Conservation (phyloP, 2,888 invertebrate species). For the Ichneumoninae sp. region DNA sequence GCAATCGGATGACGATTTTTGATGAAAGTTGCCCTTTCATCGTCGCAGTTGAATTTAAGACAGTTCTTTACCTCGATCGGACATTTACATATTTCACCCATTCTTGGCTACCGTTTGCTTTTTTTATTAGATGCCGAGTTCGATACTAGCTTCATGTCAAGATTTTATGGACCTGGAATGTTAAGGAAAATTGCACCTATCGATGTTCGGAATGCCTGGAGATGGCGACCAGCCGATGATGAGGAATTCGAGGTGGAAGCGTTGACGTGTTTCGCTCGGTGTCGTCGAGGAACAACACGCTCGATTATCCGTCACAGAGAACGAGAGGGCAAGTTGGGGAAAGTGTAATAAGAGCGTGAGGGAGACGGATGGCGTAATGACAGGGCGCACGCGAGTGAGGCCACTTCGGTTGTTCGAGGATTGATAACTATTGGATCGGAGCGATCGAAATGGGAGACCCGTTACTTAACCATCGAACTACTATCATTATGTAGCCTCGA, state of each 20-base stretch:
- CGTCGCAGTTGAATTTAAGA: not conserved
- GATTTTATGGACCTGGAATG: not conserved
- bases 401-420: conserved; percentile 70
- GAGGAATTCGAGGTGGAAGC: not conserved
- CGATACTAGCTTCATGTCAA: not conserved
- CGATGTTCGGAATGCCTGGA: not conserved
- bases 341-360: conserved; percentile 37
- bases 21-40: not conserved
- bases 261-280: not conserved
- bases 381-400: conserved; percentile 72
- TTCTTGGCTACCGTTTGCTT: not conserved
- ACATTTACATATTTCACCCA: not conserved
- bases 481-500: conserved; percentile 78
- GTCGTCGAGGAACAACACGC: conserved; percentile 17
- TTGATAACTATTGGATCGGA: conserved; percentile 80
- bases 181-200: not conserved
- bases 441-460: conserved; percentile 81
- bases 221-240: conserved; percentile 4
- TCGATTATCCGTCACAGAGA: conserved; percentile 10
- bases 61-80: not conserved
- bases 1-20: not conserved
- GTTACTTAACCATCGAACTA: conserved; percentile 79
- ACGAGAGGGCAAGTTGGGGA: conserved; percentile 20
- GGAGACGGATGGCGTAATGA: conserved; percentile 72
- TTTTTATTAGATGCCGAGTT: not conserved